These are phyloP conservation scores for Temnothorax unifasciatus DNA, from an alignment of 2,888 invertebrate genomes.

Conservation along the genomic window DNA sequence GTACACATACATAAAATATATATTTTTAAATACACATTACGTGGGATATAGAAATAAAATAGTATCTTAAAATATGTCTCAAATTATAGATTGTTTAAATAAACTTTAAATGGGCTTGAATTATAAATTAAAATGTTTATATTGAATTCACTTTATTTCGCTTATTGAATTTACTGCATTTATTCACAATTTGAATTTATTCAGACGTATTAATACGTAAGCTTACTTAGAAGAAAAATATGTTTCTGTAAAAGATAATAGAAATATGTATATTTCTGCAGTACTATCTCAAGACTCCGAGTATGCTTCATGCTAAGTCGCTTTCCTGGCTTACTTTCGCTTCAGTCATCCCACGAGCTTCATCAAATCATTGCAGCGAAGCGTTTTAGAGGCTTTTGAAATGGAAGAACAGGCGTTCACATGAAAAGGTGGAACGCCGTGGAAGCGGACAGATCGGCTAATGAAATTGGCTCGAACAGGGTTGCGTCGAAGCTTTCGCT, in stretches of 20 bases:
- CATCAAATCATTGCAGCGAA: slow-evolving; percentile 33
- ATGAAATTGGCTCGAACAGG: slow-evolving; percentile 65
- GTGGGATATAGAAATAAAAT: background rate
- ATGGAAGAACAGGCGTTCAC: slow-evolving; percentile 12
- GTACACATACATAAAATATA: background rate
- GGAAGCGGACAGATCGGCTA: slow-evolving; percentile 52
- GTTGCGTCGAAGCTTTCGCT: slow-evolving; percentile 32
- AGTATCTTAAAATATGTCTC: background rate
- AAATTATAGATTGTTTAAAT: background rate
- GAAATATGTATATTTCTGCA: background rate
- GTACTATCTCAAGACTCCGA: background rate
- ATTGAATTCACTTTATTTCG: background rate
- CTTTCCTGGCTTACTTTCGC: background rate
- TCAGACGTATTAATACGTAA: background rate
- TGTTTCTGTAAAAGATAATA: background rate
- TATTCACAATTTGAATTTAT: background rate
- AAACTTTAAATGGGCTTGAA: background rate
- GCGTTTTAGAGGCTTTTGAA: slow-evolving; percentile 45
- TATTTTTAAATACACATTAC: background rate
- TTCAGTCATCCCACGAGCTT: slow-evolving; percentile 18
- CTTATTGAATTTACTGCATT: background rate
- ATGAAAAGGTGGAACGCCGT: slow-evolving; percentile 12
- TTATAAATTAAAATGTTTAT: background rate
- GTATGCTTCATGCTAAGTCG: background rate
- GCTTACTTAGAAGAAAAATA: background rate